phyloP scores from a whole-genome alignment of 1,140 invertebrate genomes.

The Nilaparvata lugens region DNA sequence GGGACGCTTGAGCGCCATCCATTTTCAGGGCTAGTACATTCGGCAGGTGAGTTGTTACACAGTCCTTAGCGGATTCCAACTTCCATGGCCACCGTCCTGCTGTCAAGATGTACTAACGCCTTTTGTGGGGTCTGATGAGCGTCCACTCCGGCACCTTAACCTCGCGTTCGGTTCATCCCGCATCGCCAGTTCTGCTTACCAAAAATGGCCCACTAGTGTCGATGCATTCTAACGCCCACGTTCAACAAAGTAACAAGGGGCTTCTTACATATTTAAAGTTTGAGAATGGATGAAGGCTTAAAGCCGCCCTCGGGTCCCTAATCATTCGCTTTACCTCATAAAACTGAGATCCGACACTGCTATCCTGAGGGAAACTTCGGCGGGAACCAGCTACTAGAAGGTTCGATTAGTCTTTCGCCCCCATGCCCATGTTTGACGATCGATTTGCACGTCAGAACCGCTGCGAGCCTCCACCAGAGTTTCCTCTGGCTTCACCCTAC shows the following conservation, averaged over 20 bases:
- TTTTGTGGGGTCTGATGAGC: no score
- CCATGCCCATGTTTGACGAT: constrained; percentile 83
- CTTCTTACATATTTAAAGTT: constrained; percentile 80
- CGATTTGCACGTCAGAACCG: constrained; percentile 89
- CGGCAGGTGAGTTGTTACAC: constrained; percentile 17
- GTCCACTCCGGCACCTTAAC: no score
- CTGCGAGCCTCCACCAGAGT: constrained; percentile 79
- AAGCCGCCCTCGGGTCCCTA: constrained; percentile 73
- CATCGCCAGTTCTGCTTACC: constrained; percentile 88
- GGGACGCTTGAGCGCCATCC: constrained; percentile 17
- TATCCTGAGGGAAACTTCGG: constrained; percentile 88
- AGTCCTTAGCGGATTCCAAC: no score
- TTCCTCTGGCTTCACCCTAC: constrained; percentile 79
- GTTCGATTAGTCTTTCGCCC: constrained; percentile 91
- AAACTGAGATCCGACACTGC: constrained; percentile 27
- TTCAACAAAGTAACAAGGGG: constrained; percentile 57
- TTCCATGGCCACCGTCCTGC: no score
- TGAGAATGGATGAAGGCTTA: constrained; percentile 76
- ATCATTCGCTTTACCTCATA: constrained; percentile 72
- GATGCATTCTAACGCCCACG: constrained; percentile 43
- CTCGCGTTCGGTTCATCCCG: constrained; percentile 42
- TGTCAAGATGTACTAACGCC: no score
- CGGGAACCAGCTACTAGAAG: constrained; percentile 85
- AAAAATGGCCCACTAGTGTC: constrained; percentile 81
- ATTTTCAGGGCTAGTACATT: constrained; percentile 11